Evolutionary conservation across 2,888 invertebrate species (phyloP).

Genomic region (Rosalia funebris): DNA sequence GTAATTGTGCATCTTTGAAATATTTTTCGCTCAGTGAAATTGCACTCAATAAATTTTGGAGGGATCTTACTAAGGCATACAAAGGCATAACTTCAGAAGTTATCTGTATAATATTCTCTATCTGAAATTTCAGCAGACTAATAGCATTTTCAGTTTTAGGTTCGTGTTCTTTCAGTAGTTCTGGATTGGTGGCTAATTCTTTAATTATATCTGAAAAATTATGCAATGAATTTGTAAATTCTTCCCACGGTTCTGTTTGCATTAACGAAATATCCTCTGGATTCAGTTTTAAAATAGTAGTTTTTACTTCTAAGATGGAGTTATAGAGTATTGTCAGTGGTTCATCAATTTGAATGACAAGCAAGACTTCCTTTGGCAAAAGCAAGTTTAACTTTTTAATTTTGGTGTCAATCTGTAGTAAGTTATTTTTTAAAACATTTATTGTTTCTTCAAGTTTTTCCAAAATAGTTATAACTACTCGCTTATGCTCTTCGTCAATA

Average conservation of each 20-base stretch:
- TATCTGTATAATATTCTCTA: background rate
- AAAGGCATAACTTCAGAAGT: background rate
- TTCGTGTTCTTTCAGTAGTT: background rate
- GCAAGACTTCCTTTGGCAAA: background rate
- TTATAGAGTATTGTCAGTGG: background rate
- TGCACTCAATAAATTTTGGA: background rate
- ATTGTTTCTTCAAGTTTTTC: background rate
- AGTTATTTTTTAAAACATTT: background rate
- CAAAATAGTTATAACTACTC: background rate
- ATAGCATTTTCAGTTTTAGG: background rate
- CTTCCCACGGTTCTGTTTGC: background rate
- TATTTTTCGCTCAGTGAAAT: background rate
- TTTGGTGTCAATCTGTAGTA: background rate
- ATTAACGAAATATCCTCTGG: background rate
- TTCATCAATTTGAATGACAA: background rate
- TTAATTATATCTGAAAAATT: background rate
- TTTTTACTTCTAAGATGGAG: background rate
- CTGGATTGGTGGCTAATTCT: too few relatives aligned
- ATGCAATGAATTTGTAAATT: background rate
- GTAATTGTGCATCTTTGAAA: background rate
- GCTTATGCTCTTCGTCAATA: background rate
- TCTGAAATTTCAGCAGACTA: background rate
- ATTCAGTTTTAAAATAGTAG: background rate
- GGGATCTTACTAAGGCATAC: background rate
- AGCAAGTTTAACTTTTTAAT: background rate